Evolutionary conservation across 2,113 vertebrate genomes (phyloP).

Genomic region (Cheirogaleus medius): DNA sequence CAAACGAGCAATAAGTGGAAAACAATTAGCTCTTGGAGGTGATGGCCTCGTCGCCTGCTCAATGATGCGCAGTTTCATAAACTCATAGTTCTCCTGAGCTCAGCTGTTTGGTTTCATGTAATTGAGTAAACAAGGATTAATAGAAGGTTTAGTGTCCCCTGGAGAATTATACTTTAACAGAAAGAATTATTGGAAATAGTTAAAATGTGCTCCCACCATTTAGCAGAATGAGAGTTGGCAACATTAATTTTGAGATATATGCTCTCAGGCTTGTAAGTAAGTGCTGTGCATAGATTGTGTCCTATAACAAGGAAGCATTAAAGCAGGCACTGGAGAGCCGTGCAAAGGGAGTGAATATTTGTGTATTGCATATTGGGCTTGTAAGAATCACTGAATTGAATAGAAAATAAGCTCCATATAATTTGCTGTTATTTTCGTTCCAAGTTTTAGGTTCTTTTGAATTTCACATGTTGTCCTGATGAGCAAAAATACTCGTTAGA

Average conservation of each 20-base stretch:
- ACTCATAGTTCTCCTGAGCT: background rate
- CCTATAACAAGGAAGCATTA: background rate
- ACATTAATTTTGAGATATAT: background rate
- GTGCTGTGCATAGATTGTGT: background rate
- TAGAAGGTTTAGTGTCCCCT: background rate
- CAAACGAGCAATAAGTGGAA: background rate
- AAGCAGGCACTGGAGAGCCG: background rate
- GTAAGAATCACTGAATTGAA: background rate
- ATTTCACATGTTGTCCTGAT: background rate
- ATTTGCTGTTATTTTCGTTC: background rate
- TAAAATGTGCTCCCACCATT: background rate
- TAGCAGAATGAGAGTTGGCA: background rate
- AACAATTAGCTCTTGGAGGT: background rate
- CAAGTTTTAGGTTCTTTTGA: background rate
- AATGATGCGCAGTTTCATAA: background rate
- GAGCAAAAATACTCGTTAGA: background rate
- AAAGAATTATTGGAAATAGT: conserved; percentile 4
- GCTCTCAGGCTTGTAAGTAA: background rate
- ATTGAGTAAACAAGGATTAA: background rate
- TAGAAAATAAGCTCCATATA: background rate
- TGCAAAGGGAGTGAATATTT: background rate
- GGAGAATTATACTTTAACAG: background rate
- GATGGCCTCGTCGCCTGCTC: background rate
- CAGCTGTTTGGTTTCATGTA: background rate
- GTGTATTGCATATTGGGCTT: background rate